A percentile compares a stretch with the other conserved stretches of the same genome.
These are phyloP conservation scores for Macquaria ambigua DNA, from an alignment of 2,113 vertebrate genomes.

Conservation along the genomic window DNA sequence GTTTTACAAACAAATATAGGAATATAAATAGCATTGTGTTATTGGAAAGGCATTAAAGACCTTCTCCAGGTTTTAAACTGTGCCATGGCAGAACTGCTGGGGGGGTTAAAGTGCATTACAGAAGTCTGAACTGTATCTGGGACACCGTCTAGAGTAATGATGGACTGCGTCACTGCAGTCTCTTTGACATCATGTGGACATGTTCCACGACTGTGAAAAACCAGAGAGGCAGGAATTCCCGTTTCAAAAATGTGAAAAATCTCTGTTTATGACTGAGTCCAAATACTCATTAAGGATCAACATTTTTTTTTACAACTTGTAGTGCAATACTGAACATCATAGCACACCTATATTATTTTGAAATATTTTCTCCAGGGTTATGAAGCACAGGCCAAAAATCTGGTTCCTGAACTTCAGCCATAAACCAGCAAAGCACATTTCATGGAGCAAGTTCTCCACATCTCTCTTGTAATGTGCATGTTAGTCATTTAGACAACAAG, in stretches of 20 bases:
- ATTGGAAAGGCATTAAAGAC: not conserved
- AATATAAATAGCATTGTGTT: constrained; percentile 36
- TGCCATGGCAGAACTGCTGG: not conserved
- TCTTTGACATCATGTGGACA: not conserved
- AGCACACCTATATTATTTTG: not conserved
- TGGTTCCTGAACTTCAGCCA: not conserved
- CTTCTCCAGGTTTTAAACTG: not conserved
- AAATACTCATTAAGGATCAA: not conserved
- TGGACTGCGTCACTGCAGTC: not conserved
- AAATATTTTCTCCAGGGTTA: not conserved
- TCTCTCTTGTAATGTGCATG: not conserved
- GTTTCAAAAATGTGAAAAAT: not conserved
- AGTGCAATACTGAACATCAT: not conserved
- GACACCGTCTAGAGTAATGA: constrained; percentile 13
- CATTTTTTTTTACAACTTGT: not conserved
- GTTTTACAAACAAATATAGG: not conserved
- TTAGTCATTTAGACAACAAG: not conserved
- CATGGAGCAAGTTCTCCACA: not conserved
- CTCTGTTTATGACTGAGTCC: not conserved
- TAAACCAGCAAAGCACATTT: not conserved
- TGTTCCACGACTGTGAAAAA: not conserved
- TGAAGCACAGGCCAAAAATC: not conserved
- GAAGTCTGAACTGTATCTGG: constrained; percentile 25
- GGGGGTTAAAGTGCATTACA: constrained; percentile 70
- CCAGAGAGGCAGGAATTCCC: not conserved